A percentile compares a stretch with the other conserved stretches of the same genome.
Evolutionary conservation across 2,888 invertebrate genomes (phyloP).

Genomic region (Pristionchus exspectatus): DNA sequence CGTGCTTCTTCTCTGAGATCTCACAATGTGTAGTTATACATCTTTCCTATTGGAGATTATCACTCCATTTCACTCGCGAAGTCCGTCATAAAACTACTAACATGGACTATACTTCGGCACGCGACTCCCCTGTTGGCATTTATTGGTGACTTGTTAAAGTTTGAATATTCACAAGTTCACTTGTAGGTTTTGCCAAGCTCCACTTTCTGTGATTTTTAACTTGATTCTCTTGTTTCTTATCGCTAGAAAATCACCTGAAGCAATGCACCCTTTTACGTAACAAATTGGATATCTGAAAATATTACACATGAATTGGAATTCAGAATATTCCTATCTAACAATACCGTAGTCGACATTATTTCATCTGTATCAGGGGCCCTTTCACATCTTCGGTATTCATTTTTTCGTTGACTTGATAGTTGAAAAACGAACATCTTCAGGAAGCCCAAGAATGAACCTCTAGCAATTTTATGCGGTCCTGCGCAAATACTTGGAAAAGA

Average conservation of each 20-base stretch:
- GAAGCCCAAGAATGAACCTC: neutral
- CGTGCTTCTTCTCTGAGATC: neutral
- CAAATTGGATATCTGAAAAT: neutral
- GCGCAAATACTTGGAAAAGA: neutral
- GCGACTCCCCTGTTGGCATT: neutral
- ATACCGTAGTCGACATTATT: neutral
- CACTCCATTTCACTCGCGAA: neutral
- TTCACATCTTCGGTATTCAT: neutral
- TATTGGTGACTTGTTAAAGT: neutral
- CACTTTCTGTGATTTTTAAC: neutral
- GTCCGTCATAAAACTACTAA: neutral
- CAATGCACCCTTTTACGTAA: neutral
- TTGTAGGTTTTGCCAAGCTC: neutral
- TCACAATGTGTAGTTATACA: neutral
- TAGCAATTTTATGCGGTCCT: neutral
- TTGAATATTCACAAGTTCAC: neutral
- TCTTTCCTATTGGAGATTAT: neutral
- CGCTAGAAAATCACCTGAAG: neutral
- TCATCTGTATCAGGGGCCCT: neutral
- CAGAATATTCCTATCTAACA: neutral
- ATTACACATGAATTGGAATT: neutral
- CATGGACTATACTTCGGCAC: neutral
- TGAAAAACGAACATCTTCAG: neutral
- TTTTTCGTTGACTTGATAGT: neutral
- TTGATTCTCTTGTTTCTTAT: neutral